Evolutionary conservation across 2,888 invertebrate species (phyloP), one percentile per base, ranked within the genome.

Genomic region (Minunthozetes semirufus): DNA sequence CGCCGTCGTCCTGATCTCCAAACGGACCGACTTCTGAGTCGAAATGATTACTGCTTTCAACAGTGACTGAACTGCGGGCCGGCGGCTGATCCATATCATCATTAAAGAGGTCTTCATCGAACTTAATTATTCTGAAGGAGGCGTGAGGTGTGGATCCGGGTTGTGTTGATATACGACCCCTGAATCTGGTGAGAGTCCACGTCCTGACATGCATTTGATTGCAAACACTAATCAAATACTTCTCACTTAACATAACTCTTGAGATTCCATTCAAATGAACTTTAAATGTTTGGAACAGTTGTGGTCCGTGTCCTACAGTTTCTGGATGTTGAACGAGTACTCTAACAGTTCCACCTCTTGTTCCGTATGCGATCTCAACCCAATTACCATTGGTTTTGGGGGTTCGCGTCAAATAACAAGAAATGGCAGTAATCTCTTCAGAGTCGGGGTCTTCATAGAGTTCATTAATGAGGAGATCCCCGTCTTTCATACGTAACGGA

Each of bases 331-430:
- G 98, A 0, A 98, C 97, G 76, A 99, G 97, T 0, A 99, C 95
- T 42, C 97, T 87, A 22, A 99, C 97, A 0, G 93, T 93, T 1
- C 98, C 75, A 72, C 63, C 72, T 29, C 91, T 90, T 0, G 98
- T 99, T 3, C 98, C 99, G 83, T 99, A 99, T 0, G 98, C 99
- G 80, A 99, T 98, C 85, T 99, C 99, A 81, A 99, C 96, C 97
- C 98, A 98, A 84, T 98, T 98, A 63, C 97, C 97, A 84, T 95
- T 96, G 77, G 97, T 97, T 87, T 98, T 98, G 17, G 97, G 97
- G 1, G 78, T 78, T 70, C 53, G 53, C n/a, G 98, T 97, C 42
- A 98, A 87, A 84, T 98, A 99, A 1, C 98, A 97, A 42, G 96
- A 96, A 81, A 99, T 94, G 8, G 98, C 95, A 29, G 98, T 98